Evolutionary conservation across 2,113 vertebrate genomes (phyloP), one percentile per base, ranked within the genome.

Genomic region (Motacilla alba): DNA sequence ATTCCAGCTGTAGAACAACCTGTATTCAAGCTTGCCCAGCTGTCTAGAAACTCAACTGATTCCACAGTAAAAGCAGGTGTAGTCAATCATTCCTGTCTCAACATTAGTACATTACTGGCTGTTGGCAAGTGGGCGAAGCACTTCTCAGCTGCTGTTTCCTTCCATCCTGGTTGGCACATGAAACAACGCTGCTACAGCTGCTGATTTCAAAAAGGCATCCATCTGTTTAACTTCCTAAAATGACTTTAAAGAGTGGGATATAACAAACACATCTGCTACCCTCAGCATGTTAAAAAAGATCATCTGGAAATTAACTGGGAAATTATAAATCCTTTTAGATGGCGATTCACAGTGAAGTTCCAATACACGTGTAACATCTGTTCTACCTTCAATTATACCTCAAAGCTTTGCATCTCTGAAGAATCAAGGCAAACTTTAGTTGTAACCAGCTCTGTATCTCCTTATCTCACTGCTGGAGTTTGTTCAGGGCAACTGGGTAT

Each of bases 201-300:
- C 80, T 62, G 78, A 50, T 89, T 94, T 94, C 91, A 78, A 79
- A 87, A 94, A 87, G 21, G 53, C 70, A 79, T 62, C 90, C 93
- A 96, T 94, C 89, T 93, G 89, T n/a, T 89, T 72, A 68, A 68
- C 83, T 91, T 81, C 89, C 89, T 47, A 81, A 91, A 96, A 92
- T 20, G 24, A 86, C 72, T 92, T 68, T 64, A 63, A 94, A 83
- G 85, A 81, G 63, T 6, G 8, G 88, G 80, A 46, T 77, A 90
- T 64, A 83, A 81, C 64, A 90, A 94, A 92, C 87, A 95, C 91
- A 97, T 91, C 87, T 95, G 96, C 94, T 60, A 82, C 74, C 69
- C 78, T 72, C 86, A 64, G 80, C 92, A 68, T 15, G 16, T 68
- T 72, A 53, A 84, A 91, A 92, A 68, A 72, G 14, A 93, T 95